Evolutionary conservation across 2,888 invertebrate species (phyloP), one percentile per base, ranked within the genome.

Genomic region (Hyposoter dolosus): DNA sequence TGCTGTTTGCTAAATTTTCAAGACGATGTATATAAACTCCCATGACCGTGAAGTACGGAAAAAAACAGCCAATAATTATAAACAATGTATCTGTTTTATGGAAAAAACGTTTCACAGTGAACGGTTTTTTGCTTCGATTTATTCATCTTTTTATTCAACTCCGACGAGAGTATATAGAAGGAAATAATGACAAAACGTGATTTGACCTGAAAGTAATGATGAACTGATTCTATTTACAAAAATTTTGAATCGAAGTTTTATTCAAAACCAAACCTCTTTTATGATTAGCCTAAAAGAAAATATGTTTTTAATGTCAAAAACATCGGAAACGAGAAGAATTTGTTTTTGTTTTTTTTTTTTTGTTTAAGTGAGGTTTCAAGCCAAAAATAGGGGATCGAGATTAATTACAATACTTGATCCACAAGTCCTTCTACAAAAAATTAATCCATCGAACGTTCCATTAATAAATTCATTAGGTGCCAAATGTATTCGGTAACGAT

Each of bases 1-100:
- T 79, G 75, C 63, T 5, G 28, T 40, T 69, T 35, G 28, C 63
- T 65, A 72, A 82, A 85, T 79, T 79, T 65, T 69, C 43, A 69
- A 40, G 23, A n/a, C 15, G 43, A 56, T 23, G 23, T 6, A 45
- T 45, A 63, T 45, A 28, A 9, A 45, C 74, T 19, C n/a, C 23
- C 47, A 43, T 53, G 28, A 35, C 35, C 50, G n/a, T 53, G 71
- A 71, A 32, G 12, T 32, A n/a, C 7, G 35, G 50, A 53, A 71
- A 35, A 35, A 17, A 32, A 17, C 35, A 32, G 45, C 6, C 15
- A 35, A 53, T 32, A 32, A 35, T 71, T 28, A n/a, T 32, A 32
- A 71, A 53, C 35, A 71, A 53, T 71, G 50, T 3, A 17, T n/a
- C 9, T 28, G 32, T 32, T 35, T 0, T n/a, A 35, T 23, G 50